Base-by-base conservation (phyloP, 2,797 vertebrate species). In the Borostomias antarcticus region DNA sequence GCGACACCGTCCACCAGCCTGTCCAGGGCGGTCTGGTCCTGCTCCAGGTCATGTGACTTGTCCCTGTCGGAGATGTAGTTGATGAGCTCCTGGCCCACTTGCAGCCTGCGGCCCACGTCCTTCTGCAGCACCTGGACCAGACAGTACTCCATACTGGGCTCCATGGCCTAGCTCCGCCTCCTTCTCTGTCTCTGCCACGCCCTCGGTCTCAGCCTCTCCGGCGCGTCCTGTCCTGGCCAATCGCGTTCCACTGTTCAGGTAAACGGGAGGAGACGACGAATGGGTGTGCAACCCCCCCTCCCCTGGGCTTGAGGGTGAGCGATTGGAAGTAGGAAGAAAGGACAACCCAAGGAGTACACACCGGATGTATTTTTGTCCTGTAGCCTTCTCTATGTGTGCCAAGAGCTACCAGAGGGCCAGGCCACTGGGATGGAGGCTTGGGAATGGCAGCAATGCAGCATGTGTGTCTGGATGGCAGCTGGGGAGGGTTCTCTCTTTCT, bases 371-470 rank as follows among this genome's bases (percentile, higher is more conserved):
- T 88, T 17, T 72, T 69, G 78, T 37, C 58, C 85, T 66, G 52
- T 82, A 88, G 84, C 80, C 72, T 58, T 7, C 21, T 84, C 87
- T 91, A 87, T 88, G 87, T 92, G 83, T 51, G 88, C 84, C 76
- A 85, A 92, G 88, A 76, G 89, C 91, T 92, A 92, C 90, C 81
- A 88, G 92, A 87, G 87, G 90, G 85, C 89, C 80, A 91, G 89
- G 87, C 91, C 91, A 92, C 86, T 75, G 84, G 91, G 93, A 94
- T 87, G 90, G 88, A 92, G 94, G 92, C 93, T 85, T 83, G 91
- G 91, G 96, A 96, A 96, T 96, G 95, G 91, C 90, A 96, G 93
- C 94, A 94, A 98, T 98, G 95, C 93, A 97, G 93, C 96, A 98
- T 98, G 95, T 97, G 96, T 95, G 95, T 94, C 91, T 89, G 90